A percentile compares a stretch with the other conserved stretches of the same genome.
Evolutionary conservation across 1,140 invertebrate species (phyloP).

Genomic region (Trichonephila clavata): DNA sequence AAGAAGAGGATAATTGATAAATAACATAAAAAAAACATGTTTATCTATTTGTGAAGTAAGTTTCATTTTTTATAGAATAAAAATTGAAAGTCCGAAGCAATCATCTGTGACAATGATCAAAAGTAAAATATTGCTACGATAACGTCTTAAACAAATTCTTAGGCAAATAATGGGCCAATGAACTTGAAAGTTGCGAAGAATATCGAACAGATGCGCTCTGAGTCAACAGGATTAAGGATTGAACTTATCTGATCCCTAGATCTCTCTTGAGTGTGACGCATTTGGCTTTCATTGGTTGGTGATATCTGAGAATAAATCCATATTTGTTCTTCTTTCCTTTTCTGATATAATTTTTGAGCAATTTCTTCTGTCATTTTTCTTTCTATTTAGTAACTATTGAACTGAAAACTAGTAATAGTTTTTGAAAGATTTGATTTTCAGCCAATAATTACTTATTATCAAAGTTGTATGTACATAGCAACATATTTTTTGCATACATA

Average conservation of each 20-base stretch:
- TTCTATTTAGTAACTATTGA: too few relatives aligned
- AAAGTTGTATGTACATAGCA: too few relatives aligned
- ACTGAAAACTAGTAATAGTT: too few relatives aligned
- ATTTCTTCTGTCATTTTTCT: background rate
- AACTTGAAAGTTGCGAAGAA: constrained; percentile 15
- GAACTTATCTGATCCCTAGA: constrained; percentile 63
- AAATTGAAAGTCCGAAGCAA: background rate
- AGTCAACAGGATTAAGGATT: constrained; percentile 23
- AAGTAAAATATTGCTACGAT: background rate
- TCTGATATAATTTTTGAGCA: background rate
- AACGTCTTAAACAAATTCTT: background rate
- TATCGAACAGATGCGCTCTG: background rate
- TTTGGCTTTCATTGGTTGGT: background rate
- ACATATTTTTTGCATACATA: too few relatives aligned
- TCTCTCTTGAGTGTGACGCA: constrained; percentile 53
- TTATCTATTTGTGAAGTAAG: background rate
- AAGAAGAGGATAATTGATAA: background rate
- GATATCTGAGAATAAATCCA: background rate
- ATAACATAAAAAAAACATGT: background rate
- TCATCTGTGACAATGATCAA: background rate
- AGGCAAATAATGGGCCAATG: constrained; percentile 1
- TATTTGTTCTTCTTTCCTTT: constrained; percentile 5
- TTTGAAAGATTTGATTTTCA: too few relatives aligned
- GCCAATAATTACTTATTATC: too few relatives aligned
- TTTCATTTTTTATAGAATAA: background rate